Evolutionary conservation across 2,113 vertebrate genomes (phyloP).

Genomic region (Australoheros scitulus): DNA sequence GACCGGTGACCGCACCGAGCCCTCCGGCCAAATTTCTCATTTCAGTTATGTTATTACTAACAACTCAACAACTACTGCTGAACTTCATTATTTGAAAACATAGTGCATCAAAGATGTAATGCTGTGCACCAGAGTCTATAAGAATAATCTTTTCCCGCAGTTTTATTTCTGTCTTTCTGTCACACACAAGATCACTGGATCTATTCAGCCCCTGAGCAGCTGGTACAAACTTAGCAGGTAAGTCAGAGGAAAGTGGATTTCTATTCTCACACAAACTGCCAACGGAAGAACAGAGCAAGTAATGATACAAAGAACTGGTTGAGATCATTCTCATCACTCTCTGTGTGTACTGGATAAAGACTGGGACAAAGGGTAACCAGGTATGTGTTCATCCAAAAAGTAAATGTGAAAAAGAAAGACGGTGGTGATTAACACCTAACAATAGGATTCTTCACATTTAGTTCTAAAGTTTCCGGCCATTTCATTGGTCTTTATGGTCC

Average conservation of each 20-base stretch:
- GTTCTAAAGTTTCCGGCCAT: conserved; percentile 8
- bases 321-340: conserved; percentile 7
- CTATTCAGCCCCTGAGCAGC: not conserved
- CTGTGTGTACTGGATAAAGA: conserved; percentile 27
- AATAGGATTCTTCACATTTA: conserved; percentile 25
- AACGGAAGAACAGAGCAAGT: not conserved
- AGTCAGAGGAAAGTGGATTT: not conserved
- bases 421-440: conserved; percentile 39
- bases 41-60: too few relatives aligned
- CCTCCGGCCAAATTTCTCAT: too few relatives aligned
- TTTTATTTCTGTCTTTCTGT: not conserved
- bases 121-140: too few relatives aligned
- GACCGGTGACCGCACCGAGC: too few relatives aligned
- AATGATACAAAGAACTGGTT: not conserved
- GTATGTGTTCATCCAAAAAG: not conserved
- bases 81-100: too few relatives aligned
- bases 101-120: too few relatives aligned
- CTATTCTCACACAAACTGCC: not conserved
- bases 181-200: not conserved
- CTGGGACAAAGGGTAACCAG: conserved; percentile 1
- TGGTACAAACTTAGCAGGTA: not conserved
- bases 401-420: not conserved
- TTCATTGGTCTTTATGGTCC: conserved; percentile 40
- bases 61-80: too few relatives aligned
- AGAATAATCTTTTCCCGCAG: too few relatives aligned